Percentiles rank a stretch among this genome's conserved stretches.
Conservation (phyloP, 2,113 vertebrate genomes). For the Dicrurus megarhynchus region DNA sequence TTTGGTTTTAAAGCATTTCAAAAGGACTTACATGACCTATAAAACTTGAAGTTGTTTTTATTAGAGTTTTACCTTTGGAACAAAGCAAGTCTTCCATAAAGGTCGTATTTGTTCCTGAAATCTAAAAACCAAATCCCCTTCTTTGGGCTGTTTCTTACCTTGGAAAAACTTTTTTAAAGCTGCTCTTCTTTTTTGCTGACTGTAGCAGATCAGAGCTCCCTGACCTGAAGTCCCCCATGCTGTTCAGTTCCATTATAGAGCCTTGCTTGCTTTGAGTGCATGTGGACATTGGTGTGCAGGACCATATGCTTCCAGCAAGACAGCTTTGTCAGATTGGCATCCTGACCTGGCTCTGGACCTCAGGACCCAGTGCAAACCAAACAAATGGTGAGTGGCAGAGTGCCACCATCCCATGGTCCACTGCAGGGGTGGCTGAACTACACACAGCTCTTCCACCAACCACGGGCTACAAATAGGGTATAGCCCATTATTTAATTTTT, state of each 20-base stretch:
- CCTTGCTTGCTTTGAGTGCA: not conserved
- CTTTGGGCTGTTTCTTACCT: not conserved
- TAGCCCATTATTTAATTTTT: not conserved
- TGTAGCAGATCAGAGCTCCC: not conserved
- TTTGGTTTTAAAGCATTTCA: not conserved
- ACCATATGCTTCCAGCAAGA: not conserved
- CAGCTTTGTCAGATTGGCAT: not conserved
- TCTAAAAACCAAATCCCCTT: not conserved
- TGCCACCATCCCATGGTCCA: not conserved
- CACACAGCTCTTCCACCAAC: not conserved
- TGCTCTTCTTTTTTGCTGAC: not conserved
- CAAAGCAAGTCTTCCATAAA: not conserved
- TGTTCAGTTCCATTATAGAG: not conserved
- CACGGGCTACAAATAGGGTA: not conserved
- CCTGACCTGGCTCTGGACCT: not conserved
- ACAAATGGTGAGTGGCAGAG: accelerated
- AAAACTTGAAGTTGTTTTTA: not conserved
- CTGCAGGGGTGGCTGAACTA: not conserved
- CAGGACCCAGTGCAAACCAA: not conserved
- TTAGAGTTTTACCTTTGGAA: not conserved
- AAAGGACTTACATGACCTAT: not conserved
- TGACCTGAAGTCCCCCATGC: not conserved
- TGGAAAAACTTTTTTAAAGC: not conserved
- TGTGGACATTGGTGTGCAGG: not conserved
- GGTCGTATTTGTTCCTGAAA: not conserved